Evolutionary conservation across 2,797 vertebrate genomes (phyloP).

Genomic region (Halcyon chelicuti): DNA sequence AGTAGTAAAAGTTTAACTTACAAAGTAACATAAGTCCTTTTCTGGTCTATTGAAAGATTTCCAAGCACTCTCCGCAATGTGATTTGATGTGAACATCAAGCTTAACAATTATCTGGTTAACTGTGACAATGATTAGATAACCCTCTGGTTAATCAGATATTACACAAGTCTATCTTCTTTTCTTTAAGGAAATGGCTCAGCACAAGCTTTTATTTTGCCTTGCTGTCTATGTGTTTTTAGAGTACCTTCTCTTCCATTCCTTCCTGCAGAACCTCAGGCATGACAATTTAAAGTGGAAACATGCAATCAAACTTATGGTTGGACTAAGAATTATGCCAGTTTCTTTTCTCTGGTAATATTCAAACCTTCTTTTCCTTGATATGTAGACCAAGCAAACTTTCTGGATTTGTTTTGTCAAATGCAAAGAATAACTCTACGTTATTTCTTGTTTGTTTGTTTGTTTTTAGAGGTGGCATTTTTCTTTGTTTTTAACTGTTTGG

Average conservation of each 20-base stretch:
- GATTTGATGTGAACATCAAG: not conserved
- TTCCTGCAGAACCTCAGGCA: not conserved
- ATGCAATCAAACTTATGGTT: not conserved
- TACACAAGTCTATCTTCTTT: not conserved
- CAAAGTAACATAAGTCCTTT: not conserved
- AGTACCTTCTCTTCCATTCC: not conserved
- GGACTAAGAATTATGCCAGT: not conserved
- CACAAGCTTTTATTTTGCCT: not conserved
- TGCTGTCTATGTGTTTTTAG: not conserved
- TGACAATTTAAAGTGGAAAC: not conserved
- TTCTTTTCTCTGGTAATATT: not conserved
- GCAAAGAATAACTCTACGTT: not conserved
- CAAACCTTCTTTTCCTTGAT: not conserved
- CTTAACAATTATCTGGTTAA: not conserved
- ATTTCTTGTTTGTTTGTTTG: not conserved
- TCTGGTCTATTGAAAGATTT: not conserved
- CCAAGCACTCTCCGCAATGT: not conserved
- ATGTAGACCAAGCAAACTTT: not conserved
- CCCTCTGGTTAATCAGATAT: not conserved
- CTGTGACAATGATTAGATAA: not conserved
- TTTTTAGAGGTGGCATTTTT: accelerated
- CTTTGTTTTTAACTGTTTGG: not conserved
- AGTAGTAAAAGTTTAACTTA: not conserved
- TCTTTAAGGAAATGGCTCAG: not conserved
- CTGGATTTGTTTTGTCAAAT: not conserved